A percentile compares a stretch with the other conserved stretches of the same genome.
phyloP scores from a whole-genome alignment of 1,140 invertebrate genomes.

The Drosophila lacertosa region DNA sequence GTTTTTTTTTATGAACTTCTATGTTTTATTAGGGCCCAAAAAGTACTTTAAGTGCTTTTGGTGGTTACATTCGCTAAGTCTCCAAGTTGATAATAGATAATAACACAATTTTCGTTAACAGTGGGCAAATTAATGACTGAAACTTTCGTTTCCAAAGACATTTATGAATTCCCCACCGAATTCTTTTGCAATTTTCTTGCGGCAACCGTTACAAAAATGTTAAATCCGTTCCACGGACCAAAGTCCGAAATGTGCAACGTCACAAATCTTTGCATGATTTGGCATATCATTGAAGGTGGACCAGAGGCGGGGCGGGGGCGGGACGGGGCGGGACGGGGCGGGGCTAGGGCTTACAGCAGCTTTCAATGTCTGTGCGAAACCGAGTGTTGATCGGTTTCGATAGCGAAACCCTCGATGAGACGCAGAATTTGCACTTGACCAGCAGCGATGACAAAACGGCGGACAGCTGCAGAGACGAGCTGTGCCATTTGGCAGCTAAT shows the following conservation, averaged over 20 bases:
- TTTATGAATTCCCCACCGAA: background rate
- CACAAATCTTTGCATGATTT: constrained; percentile 45
- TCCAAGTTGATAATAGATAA: background rate
- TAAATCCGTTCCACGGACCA: constrained; percentile 14
- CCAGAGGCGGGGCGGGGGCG: background rate
- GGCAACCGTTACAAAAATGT: constrained; percentile 22
- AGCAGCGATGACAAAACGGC: constrained; percentile 36
- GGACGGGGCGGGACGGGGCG: background rate
- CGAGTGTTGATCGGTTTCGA: constrained; percentile 36
- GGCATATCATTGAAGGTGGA: constrained; percentile 17
- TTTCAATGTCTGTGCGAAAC: constrained; percentile 63
- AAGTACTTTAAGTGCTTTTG: too few relatives aligned
- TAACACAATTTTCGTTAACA: background rate
- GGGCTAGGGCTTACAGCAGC: background rate
- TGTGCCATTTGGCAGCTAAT: constrained; percentile 31
- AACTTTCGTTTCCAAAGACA: constrained; percentile 6
- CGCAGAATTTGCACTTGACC: constrained; percentile 35
- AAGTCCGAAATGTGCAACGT: constrained; percentile 26
- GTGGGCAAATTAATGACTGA: too few relatives aligned
- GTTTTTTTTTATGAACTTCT: too few relatives aligned
- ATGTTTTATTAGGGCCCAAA: too few relatives aligned
- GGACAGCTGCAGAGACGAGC: constrained; percentile 22
- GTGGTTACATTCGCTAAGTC: too few relatives aligned
- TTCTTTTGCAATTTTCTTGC: constrained; percentile 23
- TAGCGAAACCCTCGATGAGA: constrained; percentile 43